Evolutionary conservation across 2,113 vertebrate genomes (phyloP).

Genomic region (Rhinopithecus roxellana): DNA sequence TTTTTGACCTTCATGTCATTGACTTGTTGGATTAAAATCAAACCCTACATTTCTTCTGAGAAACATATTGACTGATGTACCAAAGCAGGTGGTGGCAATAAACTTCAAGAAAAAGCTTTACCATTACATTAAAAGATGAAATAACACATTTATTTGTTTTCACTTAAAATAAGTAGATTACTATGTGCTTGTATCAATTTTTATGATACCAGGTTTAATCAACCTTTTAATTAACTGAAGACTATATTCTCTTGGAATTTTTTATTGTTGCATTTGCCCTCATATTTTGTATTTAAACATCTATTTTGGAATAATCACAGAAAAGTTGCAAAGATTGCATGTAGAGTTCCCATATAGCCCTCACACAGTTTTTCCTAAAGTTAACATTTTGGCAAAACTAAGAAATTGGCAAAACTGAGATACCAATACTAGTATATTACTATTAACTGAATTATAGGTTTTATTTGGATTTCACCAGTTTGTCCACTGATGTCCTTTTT

Average conservation of each 20-base stretch:
- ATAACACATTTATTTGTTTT: not conserved
- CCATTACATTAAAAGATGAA: not conserved
- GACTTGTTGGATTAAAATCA: not conserved
- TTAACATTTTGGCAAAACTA: slow-evolving; percentile 2
- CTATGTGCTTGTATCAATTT: slow-evolving; percentile 23
- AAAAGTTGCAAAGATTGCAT: not conserved
- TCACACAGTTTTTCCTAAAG: not conserved
- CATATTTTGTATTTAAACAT: not conserved
- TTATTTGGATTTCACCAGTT: not conserved
- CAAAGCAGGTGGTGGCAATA: not conserved
- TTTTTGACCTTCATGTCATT: not conserved
- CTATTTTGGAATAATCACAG: slow-evolving; percentile 13
- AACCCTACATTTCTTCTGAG: not conserved
- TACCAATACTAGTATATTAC: not conserved
- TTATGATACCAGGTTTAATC: not conserved
- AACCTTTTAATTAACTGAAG: slow-evolving; percentile 34
- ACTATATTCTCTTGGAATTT: not conserved
- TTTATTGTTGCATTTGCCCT: not conserved
- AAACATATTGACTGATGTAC: not conserved
- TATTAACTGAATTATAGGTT: not conserved
- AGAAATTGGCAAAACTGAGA: slow-evolving; percentile 30
- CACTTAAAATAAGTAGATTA: slow-evolving; percentile 6
- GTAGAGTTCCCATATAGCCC: not conserved
- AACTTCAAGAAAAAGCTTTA: not conserved
- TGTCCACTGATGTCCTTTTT: not conserved